phyloP scores from a whole-genome alignment of 1,140 invertebrate genomes.

The Eubasilissa regina region DNA sequence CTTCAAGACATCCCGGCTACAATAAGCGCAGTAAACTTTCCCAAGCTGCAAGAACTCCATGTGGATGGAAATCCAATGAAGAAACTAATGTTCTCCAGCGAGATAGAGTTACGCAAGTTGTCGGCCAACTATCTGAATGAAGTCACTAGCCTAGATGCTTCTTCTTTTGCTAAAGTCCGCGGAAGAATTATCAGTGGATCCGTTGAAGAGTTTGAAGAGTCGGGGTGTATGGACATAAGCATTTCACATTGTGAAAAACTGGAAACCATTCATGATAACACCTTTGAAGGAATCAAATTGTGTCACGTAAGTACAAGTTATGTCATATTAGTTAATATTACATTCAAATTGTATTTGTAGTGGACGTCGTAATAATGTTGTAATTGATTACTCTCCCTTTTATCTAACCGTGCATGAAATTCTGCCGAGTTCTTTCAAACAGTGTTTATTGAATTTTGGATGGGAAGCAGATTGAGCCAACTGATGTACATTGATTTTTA shows the following conservation, averaged over 20 bases:
- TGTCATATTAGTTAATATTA: neutral
- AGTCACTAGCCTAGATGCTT: slow-evolving; percentile 64
- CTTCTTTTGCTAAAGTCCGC: slow-evolving; percentile 67
- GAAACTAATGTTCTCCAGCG: slow-evolving; percentile 68
- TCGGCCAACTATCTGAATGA: slow-evolving; percentile 66
- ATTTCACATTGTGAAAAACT: slow-evolving; percentile 65
- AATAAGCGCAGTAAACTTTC: slow-evolving; percentile 65
- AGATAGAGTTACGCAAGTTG: slow-evolving; percentile 65
- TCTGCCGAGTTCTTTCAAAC: too few species aligned
- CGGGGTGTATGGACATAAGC: slow-evolving; percentile 65
- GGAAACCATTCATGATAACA: slow-evolving; percentile 64
- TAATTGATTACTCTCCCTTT: neutral
- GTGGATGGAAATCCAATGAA: slow-evolving; percentile 69
- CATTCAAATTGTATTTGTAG: neutral
- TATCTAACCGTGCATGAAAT: too few species aligned
- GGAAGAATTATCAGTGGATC: slow-evolving; percentile 55
- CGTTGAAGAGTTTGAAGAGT: slow-evolving; percentile 44
- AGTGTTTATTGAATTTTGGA: too few species aligned
- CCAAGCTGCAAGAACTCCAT: slow-evolving; percentile 65
- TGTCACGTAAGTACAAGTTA: slow-evolving; percentile 65
- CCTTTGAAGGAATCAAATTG: slow-evolving; percentile 66
- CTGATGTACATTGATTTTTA: too few species aligned
- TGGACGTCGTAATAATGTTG: too few species aligned
- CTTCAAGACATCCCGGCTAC: slow-evolving; percentile 65
- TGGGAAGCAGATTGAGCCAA: too few species aligned